phyloP scores from a whole-genome alignment of 1,140 invertebrate species.

The Reticulitermes speratus region DNA sequence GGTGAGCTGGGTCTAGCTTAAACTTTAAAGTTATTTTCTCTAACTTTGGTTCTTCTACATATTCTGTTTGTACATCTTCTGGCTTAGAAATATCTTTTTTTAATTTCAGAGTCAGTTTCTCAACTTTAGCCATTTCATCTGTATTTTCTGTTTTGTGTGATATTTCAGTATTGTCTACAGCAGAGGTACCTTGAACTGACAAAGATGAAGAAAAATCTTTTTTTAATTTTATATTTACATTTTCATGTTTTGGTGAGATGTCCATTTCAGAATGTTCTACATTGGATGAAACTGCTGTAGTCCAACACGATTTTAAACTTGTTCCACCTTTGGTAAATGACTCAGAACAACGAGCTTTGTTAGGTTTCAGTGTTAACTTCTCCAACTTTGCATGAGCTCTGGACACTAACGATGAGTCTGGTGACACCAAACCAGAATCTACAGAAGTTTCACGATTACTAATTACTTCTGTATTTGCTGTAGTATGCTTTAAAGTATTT shows the following conservation, averaged over 20 bases:
- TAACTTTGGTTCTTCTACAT: neutral
- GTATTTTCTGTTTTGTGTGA: neutral
- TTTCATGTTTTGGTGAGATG: conserved; percentile 21
- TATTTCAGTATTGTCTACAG: neutral
- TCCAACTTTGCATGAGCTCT: conserved; percentile 10
- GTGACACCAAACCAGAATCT: neutral
- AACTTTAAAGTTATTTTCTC: conserved; percentile 32
- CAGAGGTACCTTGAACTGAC: neutral
- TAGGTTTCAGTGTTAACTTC: conserved; percentile 2
- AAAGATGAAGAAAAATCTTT: conserved; percentile 1
- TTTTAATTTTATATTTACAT: conserved; percentile 4
- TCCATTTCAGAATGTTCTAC: neutral
- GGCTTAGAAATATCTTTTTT: conserved; percentile 19
- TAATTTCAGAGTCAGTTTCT: conserved; percentile 27
- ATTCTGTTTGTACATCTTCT: conserved; percentile 1
- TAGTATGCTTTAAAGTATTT: neutral
- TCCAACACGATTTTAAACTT: neutral
- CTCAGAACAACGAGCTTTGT: neutral
- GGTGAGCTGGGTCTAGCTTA: conserved; percentile 26
- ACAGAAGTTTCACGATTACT: neutral
- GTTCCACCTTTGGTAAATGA: neutral
- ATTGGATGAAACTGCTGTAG: neutral
- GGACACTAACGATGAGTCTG: neutral
- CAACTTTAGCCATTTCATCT: neutral
- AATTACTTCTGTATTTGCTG: neutral